phyloP scores from a whole-genome alignment of 1,140 invertebrate genomes.

The Drosophila carrolli region DNA sequence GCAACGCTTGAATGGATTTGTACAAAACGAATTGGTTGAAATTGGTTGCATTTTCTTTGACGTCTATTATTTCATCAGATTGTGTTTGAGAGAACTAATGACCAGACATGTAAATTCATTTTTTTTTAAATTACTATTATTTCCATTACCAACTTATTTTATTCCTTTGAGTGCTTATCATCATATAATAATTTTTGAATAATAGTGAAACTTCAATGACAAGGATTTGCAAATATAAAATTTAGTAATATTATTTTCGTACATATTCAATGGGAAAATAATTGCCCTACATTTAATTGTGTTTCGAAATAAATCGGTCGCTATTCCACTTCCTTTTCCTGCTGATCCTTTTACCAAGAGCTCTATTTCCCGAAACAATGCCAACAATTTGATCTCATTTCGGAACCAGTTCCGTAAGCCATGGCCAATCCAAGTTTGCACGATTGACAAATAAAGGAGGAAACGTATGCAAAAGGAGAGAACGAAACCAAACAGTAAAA shows the following conservation, averaged over 20 bases:
- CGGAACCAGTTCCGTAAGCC: conserved; percentile 23
- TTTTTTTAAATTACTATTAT: too few relatives aligned
- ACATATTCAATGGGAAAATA: too few relatives aligned
- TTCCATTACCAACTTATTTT: too few relatives aligned
- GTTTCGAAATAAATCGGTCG: neutral
- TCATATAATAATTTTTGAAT: too few relatives aligned
- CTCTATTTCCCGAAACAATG: conserved; percentile 9
- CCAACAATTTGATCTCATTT: conserved; percentile 31
- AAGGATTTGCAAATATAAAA: too few relatives aligned
- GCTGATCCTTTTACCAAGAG: conserved; percentile 10
- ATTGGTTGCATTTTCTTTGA: conserved; percentile 16
- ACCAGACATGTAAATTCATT: neutral
- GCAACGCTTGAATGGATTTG: conserved; percentile 22
- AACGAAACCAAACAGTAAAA: conserved; percentile 41
- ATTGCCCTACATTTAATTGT: neutral
- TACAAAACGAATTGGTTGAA: conserved; percentile 3
- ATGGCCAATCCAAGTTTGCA: conserved; percentile 18
- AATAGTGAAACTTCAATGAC: too few relatives aligned
- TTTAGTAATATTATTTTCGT: too few relatives aligned
- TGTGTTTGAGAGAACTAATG: neutral
- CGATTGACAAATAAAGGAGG: conserved; percentile 39
- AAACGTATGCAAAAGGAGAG: conserved; percentile 31
- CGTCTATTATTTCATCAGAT: conserved; percentile 1
- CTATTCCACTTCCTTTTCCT: neutral
- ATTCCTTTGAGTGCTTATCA: too few relatives aligned